phyloP scores from a whole-genome alignment of 1,140 invertebrate genomes.

The Bombus superbus region DNA sequence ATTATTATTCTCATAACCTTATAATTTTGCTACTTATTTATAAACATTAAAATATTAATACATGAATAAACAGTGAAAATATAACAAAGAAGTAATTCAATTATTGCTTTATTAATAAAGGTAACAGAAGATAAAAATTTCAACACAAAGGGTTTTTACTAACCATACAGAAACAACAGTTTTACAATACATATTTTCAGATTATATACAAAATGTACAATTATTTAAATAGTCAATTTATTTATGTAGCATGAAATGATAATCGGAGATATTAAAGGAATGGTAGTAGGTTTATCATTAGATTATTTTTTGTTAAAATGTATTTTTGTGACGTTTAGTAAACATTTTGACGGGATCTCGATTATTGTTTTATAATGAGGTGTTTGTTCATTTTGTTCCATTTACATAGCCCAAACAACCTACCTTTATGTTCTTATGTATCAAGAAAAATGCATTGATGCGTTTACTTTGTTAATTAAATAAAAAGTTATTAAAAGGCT shows the following conservation, averaged over 20 bases:
- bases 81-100: background rate
- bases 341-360: constrained; percentile 29
- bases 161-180: background rate
- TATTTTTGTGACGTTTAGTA: constrained; percentile 40
- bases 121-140: background rate
- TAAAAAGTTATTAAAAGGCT: constrained; percentile 33
- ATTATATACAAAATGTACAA: background rate
- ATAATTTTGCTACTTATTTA: constrained; percentile 2
- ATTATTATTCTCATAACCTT: constrained; percentile 36
- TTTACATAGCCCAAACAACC: background rate
- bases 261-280: background rate
- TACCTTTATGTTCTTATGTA: constrained; percentile 60
- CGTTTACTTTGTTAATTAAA: constrained; percentile 31
- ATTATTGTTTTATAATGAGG: background rate
- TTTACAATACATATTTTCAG: background rate
- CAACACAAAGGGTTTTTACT: background rate
- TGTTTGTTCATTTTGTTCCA: background rate
- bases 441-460: constrained; percentile 64
- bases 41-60: background rate
- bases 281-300: background rate
- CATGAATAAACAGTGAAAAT: background rate
- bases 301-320: constrained; percentile 9
- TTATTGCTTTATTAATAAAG: background rate
- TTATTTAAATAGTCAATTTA: background rate
- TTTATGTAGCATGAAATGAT: background rate